Conservation (phyloP, 2,888 invertebrate species). For the Polyploca ridens region DNA sequence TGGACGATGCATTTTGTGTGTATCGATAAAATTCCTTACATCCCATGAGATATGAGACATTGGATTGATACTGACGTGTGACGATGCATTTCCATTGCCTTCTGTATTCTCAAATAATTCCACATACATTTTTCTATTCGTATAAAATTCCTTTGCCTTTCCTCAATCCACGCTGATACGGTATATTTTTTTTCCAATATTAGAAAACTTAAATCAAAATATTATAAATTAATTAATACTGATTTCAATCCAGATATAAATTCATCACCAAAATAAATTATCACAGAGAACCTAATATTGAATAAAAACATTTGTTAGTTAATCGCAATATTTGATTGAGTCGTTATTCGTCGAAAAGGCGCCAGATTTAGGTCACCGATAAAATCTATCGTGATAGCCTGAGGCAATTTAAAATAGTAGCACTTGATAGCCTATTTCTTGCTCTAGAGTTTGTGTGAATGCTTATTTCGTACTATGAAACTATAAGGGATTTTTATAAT, state of each 20-base stretch:
- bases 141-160: constrained; percentile 1
- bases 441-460: background rate
- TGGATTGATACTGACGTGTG: constrained; percentile 38
- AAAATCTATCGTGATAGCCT: constrained; percentile 11
- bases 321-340: constrained; percentile 13
- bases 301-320: constrained; percentile 3
- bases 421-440: background rate
- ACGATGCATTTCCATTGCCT: constrained; percentile 17
- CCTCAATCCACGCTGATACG: background rate
- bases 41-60: constrained; percentile 30
- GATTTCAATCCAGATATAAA: no score
- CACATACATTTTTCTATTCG: constrained; percentile 3
- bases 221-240: background rate
- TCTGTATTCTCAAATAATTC: background rate
- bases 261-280: no score
- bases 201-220: background rate
- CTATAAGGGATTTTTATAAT: no score
- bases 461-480: background rate
- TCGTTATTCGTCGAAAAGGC: constrained; percentile 12
- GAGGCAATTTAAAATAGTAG: constrained; percentile 6
- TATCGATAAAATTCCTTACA: constrained; percentile 41
- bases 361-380: constrained; percentile 12
- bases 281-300: background rate
- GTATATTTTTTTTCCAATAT: background rate
- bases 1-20: constrained; percentile 31